Evolutionary conservation across 2,797 vertebrate species (phyloP).

Genomic region (Rallus crepitans): DNA sequence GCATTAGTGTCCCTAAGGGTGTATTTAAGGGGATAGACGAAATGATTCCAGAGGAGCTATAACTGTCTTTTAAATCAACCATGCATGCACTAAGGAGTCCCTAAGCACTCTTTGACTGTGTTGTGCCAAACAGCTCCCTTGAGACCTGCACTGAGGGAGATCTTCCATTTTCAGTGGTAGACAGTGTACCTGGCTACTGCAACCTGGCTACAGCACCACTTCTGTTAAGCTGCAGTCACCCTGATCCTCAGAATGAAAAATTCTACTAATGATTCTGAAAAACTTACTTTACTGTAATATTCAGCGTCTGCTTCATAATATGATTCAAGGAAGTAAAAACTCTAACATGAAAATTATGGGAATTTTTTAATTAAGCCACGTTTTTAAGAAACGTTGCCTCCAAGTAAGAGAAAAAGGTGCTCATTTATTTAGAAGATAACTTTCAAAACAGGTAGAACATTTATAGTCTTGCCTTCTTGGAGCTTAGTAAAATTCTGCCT

Average conservation of each 20-base stretch:
- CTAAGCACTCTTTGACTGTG: background rate
- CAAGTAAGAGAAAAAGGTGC: background rate
- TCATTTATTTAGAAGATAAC: background rate
- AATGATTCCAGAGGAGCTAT: constrained; percentile 5
- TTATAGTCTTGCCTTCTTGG: background rate
- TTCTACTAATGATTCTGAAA: background rate
- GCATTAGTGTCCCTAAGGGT: constrained; percentile 18
- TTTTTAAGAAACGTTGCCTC: background rate
- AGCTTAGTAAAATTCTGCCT: background rate
- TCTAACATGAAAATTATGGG: background rate
- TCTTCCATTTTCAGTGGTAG: background rate
- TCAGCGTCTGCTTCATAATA: background rate
- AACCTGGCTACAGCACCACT: background rate
- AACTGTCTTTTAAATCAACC: constrained; percentile 25
- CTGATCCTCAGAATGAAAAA: background rate
- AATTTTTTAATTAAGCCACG: background rate
- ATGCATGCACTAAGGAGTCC: background rate
- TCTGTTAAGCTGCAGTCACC: background rate
- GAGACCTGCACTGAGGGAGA: background rate
- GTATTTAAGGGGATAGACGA: background rate
- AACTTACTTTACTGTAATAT: background rate
- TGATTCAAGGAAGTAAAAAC: background rate
- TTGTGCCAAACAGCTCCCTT: background rate
- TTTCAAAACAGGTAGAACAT: background rate
- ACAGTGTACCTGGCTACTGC: background rate